Evolutionary conservation across 2,888 invertebrate species (phyloP), one percentile per base, ranked within the genome.

Genomic region (Mantis religiosa): DNA sequence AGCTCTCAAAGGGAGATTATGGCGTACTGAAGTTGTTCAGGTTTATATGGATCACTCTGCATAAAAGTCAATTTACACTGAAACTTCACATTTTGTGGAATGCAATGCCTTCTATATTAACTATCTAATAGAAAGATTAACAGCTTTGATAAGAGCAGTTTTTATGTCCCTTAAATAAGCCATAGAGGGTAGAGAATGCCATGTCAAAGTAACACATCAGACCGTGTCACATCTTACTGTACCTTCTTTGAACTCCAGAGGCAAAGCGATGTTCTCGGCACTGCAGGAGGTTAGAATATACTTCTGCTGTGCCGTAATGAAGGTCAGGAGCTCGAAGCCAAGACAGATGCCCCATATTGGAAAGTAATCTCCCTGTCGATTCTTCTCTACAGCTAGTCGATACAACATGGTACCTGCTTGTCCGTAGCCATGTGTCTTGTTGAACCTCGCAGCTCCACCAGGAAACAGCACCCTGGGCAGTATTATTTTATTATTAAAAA

Each of bases 311-410:
- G 95, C 93, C 41, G 94, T 95, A 3, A 96, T 93, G 90, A 95
- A 95, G 14, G 96, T 94, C 84, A 98, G 92, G 41, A 97, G 93
- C 92, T 99, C 97, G 93, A 98, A 97, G 34, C 98, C 98, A 82
- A 98, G 94, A 91, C 98, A 98, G 0, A 96, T 98, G 0, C 98
- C 98, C 95, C 97, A 97, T 84, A 99, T 92, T 0, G 98, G 98
- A 92, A 98, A 98, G 92, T 96, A 96, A 88, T 95, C 95, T 1
- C 96, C 97, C 1, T 94, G 93, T 1, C 95, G 93, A 92, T 98
- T 97, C 89, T 96, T 92, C 92, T 95, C 92, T 89, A 94, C 93
- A 0, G 97, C 97, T 87, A 96, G 94, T 88, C 96, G 94, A 91
- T 95, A 96, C 87, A 92, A 90, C 87, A 94, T 93, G 91, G 95